These are phyloP conservation scores for Bathynomus jamesi DNA, from an alignment of 1,140 invertebrate genomes.

Conservation along the genomic window DNA sequence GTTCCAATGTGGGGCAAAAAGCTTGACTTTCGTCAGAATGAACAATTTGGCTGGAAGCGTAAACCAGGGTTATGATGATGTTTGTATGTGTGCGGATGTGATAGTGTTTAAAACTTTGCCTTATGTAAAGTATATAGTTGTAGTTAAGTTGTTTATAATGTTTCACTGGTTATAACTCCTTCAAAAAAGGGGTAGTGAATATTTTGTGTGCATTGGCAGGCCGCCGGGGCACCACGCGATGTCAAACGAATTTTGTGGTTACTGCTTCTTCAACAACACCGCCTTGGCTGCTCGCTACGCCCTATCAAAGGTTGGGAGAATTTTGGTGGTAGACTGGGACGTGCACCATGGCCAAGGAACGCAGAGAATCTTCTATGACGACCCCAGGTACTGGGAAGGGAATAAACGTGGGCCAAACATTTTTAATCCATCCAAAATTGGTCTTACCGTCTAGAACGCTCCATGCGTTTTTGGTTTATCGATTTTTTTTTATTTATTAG, in stretches of 20 bases:
- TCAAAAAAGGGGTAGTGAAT: not conserved
- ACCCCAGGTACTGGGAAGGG: constrained; percentile 80
- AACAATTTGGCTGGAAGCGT: too few species aligned
- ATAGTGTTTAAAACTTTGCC: not conserved
- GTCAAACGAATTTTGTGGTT: constrained; percentile 77
- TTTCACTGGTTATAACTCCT: not conserved
- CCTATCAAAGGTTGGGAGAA: constrained; percentile 56
- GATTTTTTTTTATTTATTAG: not conserved
- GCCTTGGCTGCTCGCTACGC: constrained; percentile 79
- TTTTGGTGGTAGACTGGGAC: constrained; percentile 96
- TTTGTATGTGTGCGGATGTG: not conserved
- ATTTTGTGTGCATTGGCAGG: constrained; percentile 43
- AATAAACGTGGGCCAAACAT: too few species aligned
- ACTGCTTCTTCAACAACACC: constrained; percentile 96
- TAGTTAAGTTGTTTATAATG: not conserved
- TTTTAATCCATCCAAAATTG: not conserved
- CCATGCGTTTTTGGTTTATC: not conserved
- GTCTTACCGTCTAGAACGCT: not conserved
- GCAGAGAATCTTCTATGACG: constrained; percentile 89
- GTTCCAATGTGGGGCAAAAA: not conserved
- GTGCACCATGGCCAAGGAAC: constrained; percentile 93
- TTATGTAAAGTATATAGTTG: not conserved
- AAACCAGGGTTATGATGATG: not conserved
- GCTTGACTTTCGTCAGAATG: too few species aligned
- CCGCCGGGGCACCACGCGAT: constrained; percentile 98